These are phyloP conservation scores for Gymnothorax reevesii DNA, from an alignment of 2,797 vertebrate genomes.

Conservation along the genomic window DNA sequence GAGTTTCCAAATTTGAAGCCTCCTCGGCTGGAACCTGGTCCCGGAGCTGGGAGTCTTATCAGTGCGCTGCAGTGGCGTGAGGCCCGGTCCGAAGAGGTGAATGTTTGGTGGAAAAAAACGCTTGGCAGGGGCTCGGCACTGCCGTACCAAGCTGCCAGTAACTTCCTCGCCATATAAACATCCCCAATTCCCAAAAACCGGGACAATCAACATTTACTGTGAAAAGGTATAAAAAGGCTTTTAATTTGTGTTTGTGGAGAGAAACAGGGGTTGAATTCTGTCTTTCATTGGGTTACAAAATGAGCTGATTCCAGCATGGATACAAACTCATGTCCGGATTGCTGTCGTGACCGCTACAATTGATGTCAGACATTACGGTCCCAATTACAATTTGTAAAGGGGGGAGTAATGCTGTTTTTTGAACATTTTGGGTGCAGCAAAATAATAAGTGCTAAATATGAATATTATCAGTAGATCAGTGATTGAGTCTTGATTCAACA, in stretches of 20 bases:
- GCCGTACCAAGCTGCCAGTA: slow-evolving; percentile 48
- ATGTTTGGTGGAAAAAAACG: slow-evolving; percentile 45
- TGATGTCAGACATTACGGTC: too few species aligned
- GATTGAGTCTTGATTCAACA: too few species aligned
- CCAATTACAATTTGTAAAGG: too few species aligned
- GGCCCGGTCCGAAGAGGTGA: slow-evolving; percentile 31
- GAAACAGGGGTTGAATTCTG: background rate
- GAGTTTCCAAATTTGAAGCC: slow-evolving; percentile 25
- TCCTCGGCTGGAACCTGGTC: slow-evolving; percentile 8
- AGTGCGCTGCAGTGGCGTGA: slow-evolving; percentile 51
- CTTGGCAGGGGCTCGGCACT: slow-evolving; percentile 49
- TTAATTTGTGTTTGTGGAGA: background rate
- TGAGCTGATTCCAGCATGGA: background rate
- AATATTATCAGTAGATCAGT: too few species aligned
- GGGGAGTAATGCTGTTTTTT: too few species aligned
- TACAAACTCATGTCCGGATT: too few species aligned
- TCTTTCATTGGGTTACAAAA: background rate
- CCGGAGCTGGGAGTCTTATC: slow-evolving; percentile 53
- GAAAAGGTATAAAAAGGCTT: background rate
- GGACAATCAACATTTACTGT: slow-evolving; percentile 49
- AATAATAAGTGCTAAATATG: too few species aligned
- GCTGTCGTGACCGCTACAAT: too few species aligned
- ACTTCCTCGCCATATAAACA: slow-evolving; percentile 59
- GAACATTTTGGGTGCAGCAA: too few species aligned
- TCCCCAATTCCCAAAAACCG: slow-evolving; percentile 66